phyloP scores from a whole-genome alignment of 2,888 invertebrate species.

The Mechanitis messenoides region DNA sequence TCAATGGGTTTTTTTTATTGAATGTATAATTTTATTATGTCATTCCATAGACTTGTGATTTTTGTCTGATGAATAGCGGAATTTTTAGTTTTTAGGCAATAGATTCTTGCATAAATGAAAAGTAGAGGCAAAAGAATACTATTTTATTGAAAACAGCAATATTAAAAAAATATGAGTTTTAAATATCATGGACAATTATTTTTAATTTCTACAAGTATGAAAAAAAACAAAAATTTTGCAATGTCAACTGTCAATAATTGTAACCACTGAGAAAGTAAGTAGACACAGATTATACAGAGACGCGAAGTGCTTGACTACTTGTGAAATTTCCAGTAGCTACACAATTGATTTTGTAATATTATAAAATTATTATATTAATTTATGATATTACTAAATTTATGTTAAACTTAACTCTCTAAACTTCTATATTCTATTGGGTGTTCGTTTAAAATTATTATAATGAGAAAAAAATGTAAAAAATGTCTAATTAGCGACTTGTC shows the following conservation, averaged over 20 bases:
- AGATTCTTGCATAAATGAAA: no score
- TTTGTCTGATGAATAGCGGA: no score
- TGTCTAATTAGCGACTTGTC: constrained; percentile 56
- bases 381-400: background rate
- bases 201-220: no score
- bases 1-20: no score
- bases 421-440: background rate
- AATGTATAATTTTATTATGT: no score
- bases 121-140: no score
- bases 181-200: no score
- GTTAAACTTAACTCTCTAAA: background rate
- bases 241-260: background rate
- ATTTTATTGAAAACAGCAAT: no score
- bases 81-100: no score
- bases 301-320: constrained; percentile 17
- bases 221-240: background rate
- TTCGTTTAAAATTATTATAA: constrained; percentile 7
- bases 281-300: constrained; percentile 19
- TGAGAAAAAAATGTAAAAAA: constrained; percentile 24
- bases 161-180: no score
- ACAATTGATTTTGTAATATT: constrained; percentile 14
- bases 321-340: constrained; percentile 10
- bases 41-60: no score
- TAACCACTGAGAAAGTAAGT: no score
- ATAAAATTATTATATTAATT: background rate